Percentiles rank a stretch among this genome's conserved stretches.
Evolutionary conservation across 2,113 vertebrate genomes (phyloP).

Genomic region (Hypomesus transpacificus): DNA sequence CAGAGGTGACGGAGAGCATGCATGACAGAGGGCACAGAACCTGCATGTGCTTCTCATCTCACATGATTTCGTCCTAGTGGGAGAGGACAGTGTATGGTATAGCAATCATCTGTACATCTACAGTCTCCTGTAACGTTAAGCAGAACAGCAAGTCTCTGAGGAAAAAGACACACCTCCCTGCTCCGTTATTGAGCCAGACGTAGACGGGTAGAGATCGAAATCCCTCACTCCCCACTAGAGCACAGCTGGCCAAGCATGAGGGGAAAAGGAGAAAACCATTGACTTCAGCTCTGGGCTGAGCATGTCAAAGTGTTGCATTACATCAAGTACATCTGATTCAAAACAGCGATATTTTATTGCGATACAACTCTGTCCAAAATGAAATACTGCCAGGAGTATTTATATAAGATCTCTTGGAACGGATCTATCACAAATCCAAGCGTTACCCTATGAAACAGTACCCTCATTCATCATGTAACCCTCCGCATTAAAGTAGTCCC

Average conservation of each 20-base stretch:
- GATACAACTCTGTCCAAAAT: background rate
- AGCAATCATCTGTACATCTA: conserved; percentile 25
- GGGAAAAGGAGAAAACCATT: conserved; percentile 36
- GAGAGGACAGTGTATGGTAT: conserved; percentile 8
- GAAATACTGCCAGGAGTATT: background rate
- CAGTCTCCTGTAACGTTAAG: conserved; percentile 1
- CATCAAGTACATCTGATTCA: background rate
- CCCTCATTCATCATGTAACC: background rate
- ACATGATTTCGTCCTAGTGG: conserved; percentile 7
- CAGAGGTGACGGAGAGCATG: no score
- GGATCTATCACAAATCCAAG: background rate
- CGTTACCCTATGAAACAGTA: background rate
- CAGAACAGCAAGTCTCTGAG: conserved; percentile 35
- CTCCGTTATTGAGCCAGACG: conserved; percentile 12
- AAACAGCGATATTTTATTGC: conserved; percentile 8
- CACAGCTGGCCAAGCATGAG: conserved; percentile 26
- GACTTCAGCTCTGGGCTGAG: conserved; percentile 17
- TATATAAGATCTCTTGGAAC: background rate
- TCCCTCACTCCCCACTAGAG: conserved; percentile 10
- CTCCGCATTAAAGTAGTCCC: background rate
- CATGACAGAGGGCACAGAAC: no score
- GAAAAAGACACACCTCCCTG: conserved; percentile 43
- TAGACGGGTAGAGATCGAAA: conserved; percentile 42
- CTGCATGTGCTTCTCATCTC: no score
- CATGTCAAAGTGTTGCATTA: conserved; percentile 8